phyloP scores from a whole-genome alignment of 2,888 invertebrate genomes.

The Caenorhabditis doughertyi region DNA sequence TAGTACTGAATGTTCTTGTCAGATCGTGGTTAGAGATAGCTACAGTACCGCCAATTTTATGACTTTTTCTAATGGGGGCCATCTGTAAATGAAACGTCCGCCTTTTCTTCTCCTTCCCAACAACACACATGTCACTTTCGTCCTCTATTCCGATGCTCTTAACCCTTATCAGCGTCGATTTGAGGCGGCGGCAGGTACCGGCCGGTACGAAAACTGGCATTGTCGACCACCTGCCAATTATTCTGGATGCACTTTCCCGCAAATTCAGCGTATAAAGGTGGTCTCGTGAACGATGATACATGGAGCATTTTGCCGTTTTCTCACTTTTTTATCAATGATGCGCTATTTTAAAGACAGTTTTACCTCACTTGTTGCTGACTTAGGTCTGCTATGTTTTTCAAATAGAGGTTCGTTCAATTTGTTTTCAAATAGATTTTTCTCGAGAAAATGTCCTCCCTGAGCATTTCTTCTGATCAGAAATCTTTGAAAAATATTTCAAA shows the following conservation, averaged over 20 bases:
- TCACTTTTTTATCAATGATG: not conserved
- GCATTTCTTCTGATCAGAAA: no score
- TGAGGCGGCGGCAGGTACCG: constrained; percentile 55
- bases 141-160: constrained; percentile 30
- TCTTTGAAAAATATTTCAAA: no score
- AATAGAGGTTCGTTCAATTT: no score
- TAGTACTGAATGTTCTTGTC: constrained; percentile 17
- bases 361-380: not conserved
- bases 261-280: constrained; percentile 47
- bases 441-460: no score
- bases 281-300: constrained; percentile 42
- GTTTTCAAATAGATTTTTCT: no score
- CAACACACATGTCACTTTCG: constrained; percentile 22
- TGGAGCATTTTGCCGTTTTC: not conserved
- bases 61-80: constrained; percentile 42
- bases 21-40: constrained; percentile 60
- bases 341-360: not conserved
- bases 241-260: constrained; percentile 60
- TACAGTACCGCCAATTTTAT: constrained; percentile 58
- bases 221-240: constrained; percentile 60
- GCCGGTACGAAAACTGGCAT: constrained; percentile 50
- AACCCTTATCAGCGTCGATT: constrained; percentile 33
- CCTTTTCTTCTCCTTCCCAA: constrained; percentile 1
- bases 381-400: not conserved
- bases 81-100: constrained; percentile 23